Conservation (phyloP, 2,888 invertebrate species). For the Chelonus formosanus region DNA sequence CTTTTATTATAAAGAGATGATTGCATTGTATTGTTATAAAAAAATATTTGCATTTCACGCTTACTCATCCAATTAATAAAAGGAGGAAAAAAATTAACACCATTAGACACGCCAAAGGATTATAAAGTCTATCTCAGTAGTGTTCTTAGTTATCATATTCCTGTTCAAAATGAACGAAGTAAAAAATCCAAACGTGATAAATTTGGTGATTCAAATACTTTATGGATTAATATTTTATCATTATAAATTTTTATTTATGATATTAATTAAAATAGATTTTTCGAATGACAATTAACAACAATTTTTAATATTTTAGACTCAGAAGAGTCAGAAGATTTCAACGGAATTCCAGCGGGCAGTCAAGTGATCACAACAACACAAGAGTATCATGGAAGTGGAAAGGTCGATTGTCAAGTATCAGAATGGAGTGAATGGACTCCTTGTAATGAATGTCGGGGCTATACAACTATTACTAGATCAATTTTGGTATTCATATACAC, state of each 20-base stretch:
- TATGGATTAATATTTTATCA: not conserved
- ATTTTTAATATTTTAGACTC: not conserved
- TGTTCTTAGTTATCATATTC: constrained; percentile 60
- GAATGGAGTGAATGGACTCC: constrained; percentile 85
- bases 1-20: not conserved
- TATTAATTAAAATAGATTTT: not conserved
- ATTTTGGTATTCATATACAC: constrained; percentile 50
- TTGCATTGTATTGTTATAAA: constrained; percentile 5
- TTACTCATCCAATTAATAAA: constrained; percentile 38
- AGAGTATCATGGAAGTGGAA: constrained; percentile 41
- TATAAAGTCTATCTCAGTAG: constrained; percentile 61
- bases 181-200: constrained; percentile 56
- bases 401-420: constrained; percentile 75
- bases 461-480: constrained; percentile 63
- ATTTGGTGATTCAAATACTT: constrained; percentile 50
- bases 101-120: constrained; percentile 51
- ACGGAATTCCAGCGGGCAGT: constrained; percentile 53
- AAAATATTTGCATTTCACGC: constrained; percentile 43
- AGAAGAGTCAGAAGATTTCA: constrained; percentile 46
- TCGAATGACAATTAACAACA: not conserved
- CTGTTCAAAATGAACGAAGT: constrained; percentile 54
- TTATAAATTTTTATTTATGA: not conserved
- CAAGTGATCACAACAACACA: constrained; percentile 51
- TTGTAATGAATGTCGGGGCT: constrained; percentile 79
- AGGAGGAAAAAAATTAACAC: too few relatives aligned